Base-by-base conservation (phyloP, 2,113 vertebrate species). In the Bungarus multicinctus region DNA sequence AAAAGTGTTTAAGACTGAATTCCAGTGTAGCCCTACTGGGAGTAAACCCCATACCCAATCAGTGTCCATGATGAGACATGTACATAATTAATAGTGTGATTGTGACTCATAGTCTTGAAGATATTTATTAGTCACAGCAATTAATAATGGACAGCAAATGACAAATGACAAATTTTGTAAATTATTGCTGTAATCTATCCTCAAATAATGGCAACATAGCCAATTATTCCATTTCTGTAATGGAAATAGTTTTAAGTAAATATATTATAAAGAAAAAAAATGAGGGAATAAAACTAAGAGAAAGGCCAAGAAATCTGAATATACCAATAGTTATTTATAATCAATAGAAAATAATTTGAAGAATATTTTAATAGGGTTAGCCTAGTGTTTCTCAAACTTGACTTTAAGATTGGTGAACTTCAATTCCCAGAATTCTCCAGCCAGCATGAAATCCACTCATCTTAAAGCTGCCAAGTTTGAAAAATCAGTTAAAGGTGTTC, bases 261-360 rank as follows among this genome's bases (percentile, higher is more conserved):
- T 64, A 54, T 60, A 11, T 45, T 94, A 95, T 90, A 91, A 20
- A 94, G 92, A 95, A 90, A 1, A 94, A 55, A 1, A 1, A 52
- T 94, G 95, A 94, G 91, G 74, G 64, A 52, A 53, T 74, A 50
- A 39, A 54, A 64, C 12, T 74, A 88, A 94, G 92, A 58, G 53
- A 93, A 94, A 94, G 87, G n/a, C 20, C 90, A 95, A 95, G 64
- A 96, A 96, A 55, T 94, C 93, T 95, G 95, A 95, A 94, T 94
- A 0, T 0, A 94, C 27, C 74, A 92, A 34, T n/a, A 93, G 90
- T 92, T 96, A 92, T 91, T 87, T 93, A 64, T 95, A 94, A 92
- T 93, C 58, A 94, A 85, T 50, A 95, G 57, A 81, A 96, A 91
- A 94, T n/a, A 69, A n/a, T 69, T 14, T 69, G 64, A 69, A 69